Percentiles rank a stretch among this genome's conserved stretches.
phyloP scores from a whole-genome alignment of 2,113 vertebrate species.

The Haplotaxodon microlepis region DNA sequence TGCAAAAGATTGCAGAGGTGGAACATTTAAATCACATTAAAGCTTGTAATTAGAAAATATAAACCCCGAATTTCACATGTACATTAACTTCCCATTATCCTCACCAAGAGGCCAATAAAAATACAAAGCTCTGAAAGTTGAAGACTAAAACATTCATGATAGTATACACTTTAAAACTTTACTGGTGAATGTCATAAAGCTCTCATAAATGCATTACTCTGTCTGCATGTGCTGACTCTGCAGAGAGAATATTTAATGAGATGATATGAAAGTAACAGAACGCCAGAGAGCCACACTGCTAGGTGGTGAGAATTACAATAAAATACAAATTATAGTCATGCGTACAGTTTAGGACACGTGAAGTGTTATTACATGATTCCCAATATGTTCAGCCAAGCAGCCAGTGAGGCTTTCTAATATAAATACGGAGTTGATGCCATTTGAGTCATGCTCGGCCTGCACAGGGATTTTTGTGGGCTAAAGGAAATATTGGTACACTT shows the following conservation, averaged over 20 bases:
- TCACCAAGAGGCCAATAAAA: not conserved
- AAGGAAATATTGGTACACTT: not conserved
- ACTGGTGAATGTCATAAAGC: not conserved
- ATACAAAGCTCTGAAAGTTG: not conserved
- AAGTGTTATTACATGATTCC: not conserved
- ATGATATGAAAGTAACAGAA: fast-evolving
- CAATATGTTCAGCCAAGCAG: not conserved
- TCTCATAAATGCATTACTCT: not conserved
- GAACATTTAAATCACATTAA: not conserved
- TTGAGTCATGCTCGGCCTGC: fast-evolving
- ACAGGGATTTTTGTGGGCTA: not conserved
- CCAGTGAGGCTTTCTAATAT: not conserved
- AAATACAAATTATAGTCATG: not conserved
- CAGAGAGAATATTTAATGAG: not conserved
- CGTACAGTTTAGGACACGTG: fast-evolving
- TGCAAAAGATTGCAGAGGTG: not conserved
- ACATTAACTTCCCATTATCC: not conserved
- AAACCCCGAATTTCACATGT: fast-evolving
- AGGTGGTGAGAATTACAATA: not conserved
- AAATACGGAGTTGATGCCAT: not conserved
- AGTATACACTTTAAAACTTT: not conserved
- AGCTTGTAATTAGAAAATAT: not conserved
- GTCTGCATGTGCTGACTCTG: not conserved
- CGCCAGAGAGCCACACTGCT: fast-evolving
- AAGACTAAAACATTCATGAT: not conserved